Percentiles rank a stretch among this genome's conserved stretches.
phyloP scores from a whole-genome alignment of 23 tunicate genomes.

The Ciona savignyi region DNA sequence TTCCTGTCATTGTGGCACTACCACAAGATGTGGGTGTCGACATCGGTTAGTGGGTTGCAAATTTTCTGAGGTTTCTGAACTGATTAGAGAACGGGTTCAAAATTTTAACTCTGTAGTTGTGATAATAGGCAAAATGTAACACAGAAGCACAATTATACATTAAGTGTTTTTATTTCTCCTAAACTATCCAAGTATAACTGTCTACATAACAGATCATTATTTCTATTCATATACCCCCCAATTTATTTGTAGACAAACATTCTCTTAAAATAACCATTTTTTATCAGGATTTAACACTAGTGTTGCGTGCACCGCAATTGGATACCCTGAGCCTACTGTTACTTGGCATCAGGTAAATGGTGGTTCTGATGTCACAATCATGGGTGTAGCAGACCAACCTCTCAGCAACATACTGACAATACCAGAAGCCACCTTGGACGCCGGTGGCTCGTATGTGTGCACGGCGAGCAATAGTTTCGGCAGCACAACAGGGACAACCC shows the following conservation, averaged over 20 bases:
- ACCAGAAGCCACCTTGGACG: slow-evolving; percentile 23
- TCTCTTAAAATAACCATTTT: neutral
- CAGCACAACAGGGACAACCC: slow-evolving; percentile 34
- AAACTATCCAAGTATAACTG: no score
- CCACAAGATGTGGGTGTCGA: slow-evolving; percentile 68
- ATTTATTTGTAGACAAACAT: neutral
- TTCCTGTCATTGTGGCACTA: slow-evolving; percentile 33
- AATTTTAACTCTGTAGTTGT: no score
- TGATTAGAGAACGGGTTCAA: neutral
- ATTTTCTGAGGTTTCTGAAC: neutral
- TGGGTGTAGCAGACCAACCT: neutral
- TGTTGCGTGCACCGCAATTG: slow-evolving; percentile 74
- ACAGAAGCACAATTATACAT: no score
- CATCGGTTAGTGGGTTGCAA: slow-evolving; percentile 36
- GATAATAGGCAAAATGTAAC: no score
- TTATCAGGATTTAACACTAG: slow-evolving; percentile 21
- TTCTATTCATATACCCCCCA: no score
- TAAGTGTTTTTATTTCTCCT: no score
- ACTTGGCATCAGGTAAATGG: slow-evolving; percentile 41
- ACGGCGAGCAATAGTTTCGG: slow-evolving; percentile 72
- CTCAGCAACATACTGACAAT: slow-evolving; percentile 17
- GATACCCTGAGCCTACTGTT: slow-evolving; percentile 65
- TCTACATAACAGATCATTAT: no score
- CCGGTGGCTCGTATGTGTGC: slow-evolving; percentile 78
- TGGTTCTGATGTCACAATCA: neutral